Evolutionary conservation across 64 coral and sea anemone species (phyloP).

Genomic region (Stylophora pistillata): DNA sequence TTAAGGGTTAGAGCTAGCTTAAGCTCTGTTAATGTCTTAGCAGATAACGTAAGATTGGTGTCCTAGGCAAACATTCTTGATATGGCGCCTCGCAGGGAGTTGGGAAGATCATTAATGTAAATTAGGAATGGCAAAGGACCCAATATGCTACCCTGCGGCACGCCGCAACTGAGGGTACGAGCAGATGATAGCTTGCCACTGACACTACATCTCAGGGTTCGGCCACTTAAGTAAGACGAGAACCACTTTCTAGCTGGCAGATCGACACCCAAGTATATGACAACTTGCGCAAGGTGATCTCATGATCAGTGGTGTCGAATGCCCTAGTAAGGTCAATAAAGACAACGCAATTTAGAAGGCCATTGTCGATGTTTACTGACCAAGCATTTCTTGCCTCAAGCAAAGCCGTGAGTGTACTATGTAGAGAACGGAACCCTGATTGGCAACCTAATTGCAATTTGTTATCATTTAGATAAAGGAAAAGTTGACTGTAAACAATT

Average conservation of each 20-base stretch:
- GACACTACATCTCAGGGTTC: slow-evolving; percentile 44
- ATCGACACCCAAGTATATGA: slow-evolving; percentile 23
- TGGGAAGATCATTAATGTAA: too few species aligned
- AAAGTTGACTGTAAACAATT: slow-evolving; percentile 5
- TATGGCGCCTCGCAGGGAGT: too few species aligned
- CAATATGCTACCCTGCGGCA: slow-evolving; percentile 12
- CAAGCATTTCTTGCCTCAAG: slow-evolving; percentile 41
- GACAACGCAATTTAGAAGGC: slow-evolving; percentile 44
- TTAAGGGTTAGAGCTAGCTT: too few species aligned
- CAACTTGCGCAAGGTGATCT: slow-evolving; percentile 25
- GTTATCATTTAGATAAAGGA: slow-evolving; percentile 45
- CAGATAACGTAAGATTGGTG: too few species aligned
- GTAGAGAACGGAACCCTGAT: slow-evolving; percentile 41
- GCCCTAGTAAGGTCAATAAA: slow-evolving; percentile 58
- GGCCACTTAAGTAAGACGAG: slow-evolving; percentile 15
- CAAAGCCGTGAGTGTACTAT: slow-evolving; percentile 48
- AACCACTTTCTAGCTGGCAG: slow-evolving; percentile 21
- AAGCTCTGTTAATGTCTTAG: too few species aligned
- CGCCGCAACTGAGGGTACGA: slow-evolving; percentile 11
- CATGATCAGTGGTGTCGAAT: slow-evolving; percentile 55
- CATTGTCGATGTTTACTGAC: slow-evolving; percentile 62
- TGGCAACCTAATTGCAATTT: slow-evolving; percentile 41
- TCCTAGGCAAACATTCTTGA: too few species aligned
- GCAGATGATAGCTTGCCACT: slow-evolving; percentile 40
- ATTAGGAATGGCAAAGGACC: slow-evolving; percentile 39